Evolutionary conservation across 2,888 invertebrate genomes (phyloP), one percentile per base, ranked within the genome.

Genomic region (Eupeodes luniger): DNA sequence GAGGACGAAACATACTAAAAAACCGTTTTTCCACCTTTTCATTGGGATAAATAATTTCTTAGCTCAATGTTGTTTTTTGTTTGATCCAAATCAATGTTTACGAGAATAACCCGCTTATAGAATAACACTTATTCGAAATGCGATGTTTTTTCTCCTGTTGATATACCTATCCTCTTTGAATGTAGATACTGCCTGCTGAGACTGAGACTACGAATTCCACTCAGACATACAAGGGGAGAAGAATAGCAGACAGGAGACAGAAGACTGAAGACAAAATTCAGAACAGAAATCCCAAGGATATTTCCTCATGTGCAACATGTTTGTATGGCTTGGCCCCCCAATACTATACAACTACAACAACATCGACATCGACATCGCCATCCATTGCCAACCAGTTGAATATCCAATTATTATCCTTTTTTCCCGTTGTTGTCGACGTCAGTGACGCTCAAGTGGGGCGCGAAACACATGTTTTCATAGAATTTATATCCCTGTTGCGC

Each of bases 401-500:
- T 85, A 89, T 85, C 81, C 85, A 69, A 57, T 78, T 81, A 81
- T 77, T 78, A 81, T 87, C 76, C 72, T 76, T 72, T 74, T 57
- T 27, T n/a, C 40, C 12, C 5, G 51, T 62, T 57, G 51, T 77
- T 66, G 47, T 59, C 70, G 64, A 82, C 82, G 81, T 82, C 66
- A 82, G 85, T 59, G 36, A 49, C 51, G 72, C 84, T 77, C 81
- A 55, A 81, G 69, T 69, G 47, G 74, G 69, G 66, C 70, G 64
- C 67, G 59, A 76, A 89, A 89, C 89, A 89, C 81, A 89, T 89
- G 85, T 89, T 89, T 67, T 69, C 81, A 79, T 76, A 27, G 81
- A 85, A 85, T 85, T 89, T 79, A 89, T 85, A 79, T 85, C 85
- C 89, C 89, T 89, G 89, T 89, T 89, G 89, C 89, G 89, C 89